Evolutionary conservation across 1,140 invertebrate species (phyloP), one percentile per base, ranked within the genome.

Genomic region (Periplaneta americana): DNA sequence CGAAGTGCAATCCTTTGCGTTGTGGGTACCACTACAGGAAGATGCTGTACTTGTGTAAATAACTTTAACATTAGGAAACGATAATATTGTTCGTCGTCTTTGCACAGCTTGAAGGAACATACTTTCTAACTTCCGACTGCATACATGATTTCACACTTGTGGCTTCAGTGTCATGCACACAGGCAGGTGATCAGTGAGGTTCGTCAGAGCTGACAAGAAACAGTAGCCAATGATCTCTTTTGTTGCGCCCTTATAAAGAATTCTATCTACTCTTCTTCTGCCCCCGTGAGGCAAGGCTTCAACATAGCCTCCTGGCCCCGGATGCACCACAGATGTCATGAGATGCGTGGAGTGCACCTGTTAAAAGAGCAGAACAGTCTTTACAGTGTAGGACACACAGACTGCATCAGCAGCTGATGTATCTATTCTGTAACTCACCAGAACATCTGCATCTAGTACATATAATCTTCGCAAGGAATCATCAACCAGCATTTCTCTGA

Each of bases 371-470:
- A 57, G 13, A 57, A 57, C 22, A 15, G 13, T 15, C 39, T 15
- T 15, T 57, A 57, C n/a, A n/a, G n/a, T n/a, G 22, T 57, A 57
- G 39, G 22, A 57, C 13, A 57, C 22, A 22, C 22, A 57, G 13
- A 57, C 22, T 57, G 39, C 13, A 57, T 57, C 22, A 57, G 39
- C 22, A 57, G 22, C 13, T 15, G 13, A 57, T 57, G 13, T 57
- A 15, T 15, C 13, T 31, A 75, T 32, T 31, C 33, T 18, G n/a
- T 31, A 76, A 83, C 81, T 82, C 32, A 81, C 84, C 81, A 83
- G 17, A 31, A 85, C 84, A 82, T 85, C 84, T 31, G 85, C 85
- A 81, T 85, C 85, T 5, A 85, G 32, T 18, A 85, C 81, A 80
- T 82, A 85, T 33, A 78, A 37, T 75, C 85, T 79, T 33, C 85